Conservation (phyloP, 1,140 invertebrate genomes). For the Bacillus rossius region DNA sequence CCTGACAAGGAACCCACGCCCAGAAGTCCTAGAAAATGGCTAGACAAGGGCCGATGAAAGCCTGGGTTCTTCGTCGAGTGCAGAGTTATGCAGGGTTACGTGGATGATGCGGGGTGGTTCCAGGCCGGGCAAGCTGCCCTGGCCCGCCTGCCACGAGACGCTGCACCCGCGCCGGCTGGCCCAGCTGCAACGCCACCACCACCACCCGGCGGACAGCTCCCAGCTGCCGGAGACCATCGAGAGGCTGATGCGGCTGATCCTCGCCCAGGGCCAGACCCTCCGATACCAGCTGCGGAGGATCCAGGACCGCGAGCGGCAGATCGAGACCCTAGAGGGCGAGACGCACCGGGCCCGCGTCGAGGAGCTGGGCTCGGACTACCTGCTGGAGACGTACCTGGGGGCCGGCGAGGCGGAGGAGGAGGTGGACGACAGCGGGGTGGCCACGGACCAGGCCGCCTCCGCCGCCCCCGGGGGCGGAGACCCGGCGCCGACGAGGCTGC, state of each 20-base stretch:
- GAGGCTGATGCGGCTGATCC: slow-evolving; percentile 65
- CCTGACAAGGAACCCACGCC: too few species aligned
- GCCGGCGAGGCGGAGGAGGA: slow-evolving; percentile 46
- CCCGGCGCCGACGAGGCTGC: slow-evolving; percentile 7
- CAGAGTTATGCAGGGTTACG: too few species aligned
- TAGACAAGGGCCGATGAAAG: too few species aligned
- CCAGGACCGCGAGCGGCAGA: slow-evolving; percentile 70
- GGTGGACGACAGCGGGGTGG: slow-evolving; percentile 52
- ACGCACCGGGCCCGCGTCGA: slow-evolving; percentile 62
- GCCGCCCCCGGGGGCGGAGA: slow-evolving; percentile 19
- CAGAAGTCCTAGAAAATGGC: too few species aligned
- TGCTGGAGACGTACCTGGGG: slow-evolving; percentile 70
- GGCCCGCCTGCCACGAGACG: slow-evolving; percentile 15
- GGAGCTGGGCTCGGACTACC: slow-evolving; percentile 73
- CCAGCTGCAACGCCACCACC: slow-evolving; percentile 12
- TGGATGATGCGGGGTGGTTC: too few species aligned
- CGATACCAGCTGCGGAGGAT: slow-evolving; percentile 59
- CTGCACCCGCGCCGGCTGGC: slow-evolving; percentile 24
- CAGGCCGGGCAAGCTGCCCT: neutral
- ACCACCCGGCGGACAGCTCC: slow-evolving; percentile 5
- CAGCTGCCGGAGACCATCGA: slow-evolving; percentile 52
- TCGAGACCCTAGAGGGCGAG: slow-evolving; percentile 67
- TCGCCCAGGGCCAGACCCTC: slow-evolving; percentile 77
- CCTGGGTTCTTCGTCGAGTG: too few species aligned
- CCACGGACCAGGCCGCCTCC: slow-evolving; percentile 25